phyloP scores from a whole-genome alignment of 2,888 invertebrate species.

The Hyposoter didymator region DNA sequence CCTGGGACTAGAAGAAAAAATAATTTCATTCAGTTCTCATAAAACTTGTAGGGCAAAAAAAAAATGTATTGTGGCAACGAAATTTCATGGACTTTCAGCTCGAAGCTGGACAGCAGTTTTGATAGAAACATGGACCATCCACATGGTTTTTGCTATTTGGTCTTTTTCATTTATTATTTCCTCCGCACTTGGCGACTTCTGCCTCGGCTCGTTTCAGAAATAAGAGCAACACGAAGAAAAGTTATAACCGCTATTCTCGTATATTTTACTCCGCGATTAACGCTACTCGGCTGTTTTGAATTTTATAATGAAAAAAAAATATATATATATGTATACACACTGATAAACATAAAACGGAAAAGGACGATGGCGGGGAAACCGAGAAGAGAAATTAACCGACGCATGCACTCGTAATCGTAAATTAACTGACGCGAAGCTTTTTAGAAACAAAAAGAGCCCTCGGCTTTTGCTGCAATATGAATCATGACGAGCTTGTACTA shows the following conservation, averaged over 20 bases:
- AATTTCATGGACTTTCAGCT: background rate
- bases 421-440: slow-evolving; percentile 35
- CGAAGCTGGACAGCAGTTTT: background rate
- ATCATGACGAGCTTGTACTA: slow-evolving; percentile 13
- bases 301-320: background rate
- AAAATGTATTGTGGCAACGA: background rate
- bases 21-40: background rate
- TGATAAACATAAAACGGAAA: background rate
- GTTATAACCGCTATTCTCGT: slow-evolving; percentile 24
- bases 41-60: background rate
- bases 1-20: background rate
- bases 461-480: background rate
- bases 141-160: background rate
- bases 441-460: slow-evolving; percentile 18
- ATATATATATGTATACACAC: background rate
- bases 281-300: slow-evolving; percentile 17
- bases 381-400: slow-evolving; percentile 41
- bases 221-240: slow-evolving; percentile 11
- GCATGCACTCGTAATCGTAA: slow-evolving; percentile 29
- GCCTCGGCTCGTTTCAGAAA: slow-evolving; percentile 10
- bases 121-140: background rate
- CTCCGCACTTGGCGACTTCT: background rate
- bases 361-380: background rate
- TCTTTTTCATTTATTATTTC: background rate
- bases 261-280: slow-evolving; percentile 47